Percentiles rank a stretch among this genome's conserved stretches.
phyloP scores from a whole-genome alignment of 2,888 invertebrate genomes.

The Furcula furcula region DNA sequence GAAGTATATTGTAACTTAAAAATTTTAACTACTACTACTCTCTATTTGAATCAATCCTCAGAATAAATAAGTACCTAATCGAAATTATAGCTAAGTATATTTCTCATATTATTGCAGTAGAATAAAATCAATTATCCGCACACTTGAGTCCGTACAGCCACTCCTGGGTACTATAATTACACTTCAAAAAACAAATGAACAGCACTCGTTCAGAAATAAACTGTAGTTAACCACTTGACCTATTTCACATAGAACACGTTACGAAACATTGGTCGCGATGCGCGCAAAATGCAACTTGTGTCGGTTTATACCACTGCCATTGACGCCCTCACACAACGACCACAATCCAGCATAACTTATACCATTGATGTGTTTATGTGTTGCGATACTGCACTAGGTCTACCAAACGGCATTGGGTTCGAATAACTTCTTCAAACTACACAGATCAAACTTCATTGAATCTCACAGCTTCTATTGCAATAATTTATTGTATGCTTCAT shows the following conservation, averaged over 20 bases:
- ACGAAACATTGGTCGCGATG: background rate
- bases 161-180: background rate
- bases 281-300: slow-evolving; percentile 29
- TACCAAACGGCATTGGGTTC: background rate
- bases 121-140: background rate
- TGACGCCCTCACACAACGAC: slow-evolving; percentile 51
- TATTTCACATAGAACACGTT: background rate
- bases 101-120: too few species aligned
- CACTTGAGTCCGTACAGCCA: background rate
- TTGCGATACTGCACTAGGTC: slow-evolving; percentile 20
- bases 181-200: slow-evolving; percentile 1
- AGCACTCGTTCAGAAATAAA: slow-evolving; percentile 1
- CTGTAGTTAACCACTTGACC: slow-evolving; percentile 2
- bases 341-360: slow-evolving; percentile 36
- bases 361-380: slow-evolving; percentile 47
- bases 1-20: too few species aligned
- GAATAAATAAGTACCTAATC: too few species aligned
- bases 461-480: too few species aligned
- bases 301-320: slow-evolving; percentile 54
- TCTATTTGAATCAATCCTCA: too few species aligned
- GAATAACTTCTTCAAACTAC: too few species aligned
- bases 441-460: too few species aligned
- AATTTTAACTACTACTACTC: too few species aligned
- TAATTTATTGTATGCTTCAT: too few species aligned
- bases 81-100: too few species aligned